Base-by-base conservation (phyloP, 2,888 invertebrate species). In the Lottia scabra region DNA sequence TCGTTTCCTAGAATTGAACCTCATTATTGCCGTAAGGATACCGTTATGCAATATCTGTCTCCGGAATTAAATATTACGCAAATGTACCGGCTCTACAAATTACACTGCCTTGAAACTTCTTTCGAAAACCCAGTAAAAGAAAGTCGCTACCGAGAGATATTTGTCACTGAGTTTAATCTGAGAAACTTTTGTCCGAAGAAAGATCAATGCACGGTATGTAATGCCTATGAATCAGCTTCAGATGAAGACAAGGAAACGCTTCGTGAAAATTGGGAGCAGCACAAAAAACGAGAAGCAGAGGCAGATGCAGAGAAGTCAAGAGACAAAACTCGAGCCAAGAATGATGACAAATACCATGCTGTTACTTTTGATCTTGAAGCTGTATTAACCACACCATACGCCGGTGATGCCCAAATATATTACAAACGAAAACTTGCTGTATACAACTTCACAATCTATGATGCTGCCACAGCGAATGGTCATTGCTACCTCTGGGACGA, bases 401-500 rank as follows among this genome's bases (percentile, higher is more conserved):
- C 16, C 38, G 5, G 19, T 5, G n/a, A 30, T n/a, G 65, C 46
- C 26, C 63, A 19, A 8, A 30, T 43, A 6, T 64, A 62, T 16
- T 68, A 68, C 63, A 63, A 62, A 2, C 30, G 68, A 4, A 68
- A 68, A 30, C 63, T 68, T 19, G 23, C 43, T 23, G 26, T 56
- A 4, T 68, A 68, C 27, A 68, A 68, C 62, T 8, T 27, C 2
- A 63, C 68, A 5, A 45, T 48, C 4, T 23, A 19, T 38, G 56
- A 23, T 8, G 8, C n/a, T 30, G 68, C 26, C 5, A 43, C 38
- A 19, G 45, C 43, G 30, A 16, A 67, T 23, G 68, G 4, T 12
- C 19, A 16, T 38, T 68, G 68, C 45, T 46, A 23, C 45, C 23
- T n/a, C n/a, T 68, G 68, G 68, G n/a, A 23, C n/a, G 68, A 68